Evolutionary conservation across 2,113 vertebrate species (phyloP), one percentile per base, ranked within the genome.

Genomic region (Condylura cristata): DNA sequence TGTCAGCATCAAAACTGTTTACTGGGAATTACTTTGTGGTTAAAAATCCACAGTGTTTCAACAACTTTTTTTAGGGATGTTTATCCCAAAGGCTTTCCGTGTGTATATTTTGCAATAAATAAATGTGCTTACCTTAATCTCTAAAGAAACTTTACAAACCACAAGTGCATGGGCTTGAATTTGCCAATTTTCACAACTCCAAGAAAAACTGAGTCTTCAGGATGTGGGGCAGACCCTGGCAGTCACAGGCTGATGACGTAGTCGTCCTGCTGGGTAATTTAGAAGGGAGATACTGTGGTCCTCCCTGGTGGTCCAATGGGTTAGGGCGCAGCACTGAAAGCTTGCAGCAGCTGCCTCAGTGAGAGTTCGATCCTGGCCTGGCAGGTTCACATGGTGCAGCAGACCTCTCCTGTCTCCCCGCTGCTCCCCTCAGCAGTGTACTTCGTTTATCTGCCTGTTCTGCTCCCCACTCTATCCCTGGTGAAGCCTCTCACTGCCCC

Each of bases 1-100:
- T 96, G 97, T 98, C 97, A 98, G 98, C 97, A 96, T 96, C 96
- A 95, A 95, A 97, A 95, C 96, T 97, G 97, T 98, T 98, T 98
- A 98, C 87, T 0, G 3, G 93, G 95, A 97, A 96, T 97, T 98
- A 96, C 96, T 98, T 56, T 85, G 93, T 96, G 91, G 96, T 80
- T 95, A 88, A 96, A 96, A 95, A 91, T 83, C 83, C 81, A 94
- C 79, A 87, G 56, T 78, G 87, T 97, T 97, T 96, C 93, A 97
- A 86, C 71, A 97, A 82, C 51, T 63, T 96, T 91, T 95, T 95
- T 94, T 96, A 88, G 61, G 61, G 70, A 93, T 85, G 84, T 90
- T 93, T 94, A 93, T 80, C 56, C 81, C 78, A 56, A 91, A 89
- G 68, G 89, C 66, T 91, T 68, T 84, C 53, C 2, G 17, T 93